These are phyloP conservation scores for Spea hammondii DNA, from an alignment of 2,797 vertebrate species.

Conservation along the genomic window DNA sequence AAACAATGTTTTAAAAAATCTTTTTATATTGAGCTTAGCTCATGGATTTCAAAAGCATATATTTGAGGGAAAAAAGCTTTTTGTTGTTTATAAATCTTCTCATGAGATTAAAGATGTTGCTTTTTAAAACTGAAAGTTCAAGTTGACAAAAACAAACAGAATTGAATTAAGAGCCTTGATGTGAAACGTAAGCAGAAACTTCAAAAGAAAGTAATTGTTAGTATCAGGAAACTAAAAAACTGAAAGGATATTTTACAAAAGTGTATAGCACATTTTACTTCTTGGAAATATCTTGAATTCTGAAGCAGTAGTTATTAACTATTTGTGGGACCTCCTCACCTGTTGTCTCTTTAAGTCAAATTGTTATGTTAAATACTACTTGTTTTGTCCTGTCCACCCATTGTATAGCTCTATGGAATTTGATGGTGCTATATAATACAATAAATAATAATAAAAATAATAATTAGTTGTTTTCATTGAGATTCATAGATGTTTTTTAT, in stretches of 20 bases:
- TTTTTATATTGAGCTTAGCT: conserved; percentile 63
- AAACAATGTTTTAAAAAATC: conserved; percentile 64
- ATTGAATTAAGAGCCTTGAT: conserved; percentile 56
- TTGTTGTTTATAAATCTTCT: conserved; percentile 62
- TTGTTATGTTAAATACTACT: no score
- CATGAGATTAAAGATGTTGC: conserved; percentile 58
- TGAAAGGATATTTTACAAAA: conserved; percentile 45
- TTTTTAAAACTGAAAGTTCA: conserved; percentile 60
- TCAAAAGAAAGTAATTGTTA: conserved; percentile 32
- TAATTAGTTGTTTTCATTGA: no score
- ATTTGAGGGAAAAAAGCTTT: conserved; percentile 58
- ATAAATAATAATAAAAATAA: no score
- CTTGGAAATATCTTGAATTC: background rate
- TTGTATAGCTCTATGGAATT: no score
- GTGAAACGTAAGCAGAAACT: conserved; percentile 29
- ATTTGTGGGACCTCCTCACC: no score
- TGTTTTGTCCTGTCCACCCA: no score
- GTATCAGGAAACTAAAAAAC: background rate
- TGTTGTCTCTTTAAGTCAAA: no score
- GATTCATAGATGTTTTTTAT: no score
- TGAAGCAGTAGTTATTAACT: no score
- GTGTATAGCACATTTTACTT: conserved; percentile 64
- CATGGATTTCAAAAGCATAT: conserved; percentile 60
- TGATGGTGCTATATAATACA: no score
- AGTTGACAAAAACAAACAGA: conserved; percentile 55